A percentile compares a stretch with the other conserved stretches of the same genome.
Evolutionary conservation across 2,113 vertebrate genomes (phyloP).

Genomic region (Cyanoliseus patagonus): DNA sequence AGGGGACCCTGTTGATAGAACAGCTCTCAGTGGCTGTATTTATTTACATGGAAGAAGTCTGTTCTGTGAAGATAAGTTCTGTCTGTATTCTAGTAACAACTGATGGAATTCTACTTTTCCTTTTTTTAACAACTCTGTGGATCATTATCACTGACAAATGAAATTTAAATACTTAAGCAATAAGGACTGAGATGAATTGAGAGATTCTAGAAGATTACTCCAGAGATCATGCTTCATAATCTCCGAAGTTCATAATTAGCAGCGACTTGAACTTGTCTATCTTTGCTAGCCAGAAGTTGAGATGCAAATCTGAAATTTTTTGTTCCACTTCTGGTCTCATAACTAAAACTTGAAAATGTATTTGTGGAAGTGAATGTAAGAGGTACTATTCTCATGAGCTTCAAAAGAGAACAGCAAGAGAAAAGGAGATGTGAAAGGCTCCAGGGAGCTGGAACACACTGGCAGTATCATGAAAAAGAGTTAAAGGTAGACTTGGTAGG

Average conservation of each 20-base stretch:
- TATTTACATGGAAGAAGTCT: not conserved
- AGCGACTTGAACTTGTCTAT: not conserved
- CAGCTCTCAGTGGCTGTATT: not conserved
- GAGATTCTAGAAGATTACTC: not conserved
- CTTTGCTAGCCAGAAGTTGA: not conserved
- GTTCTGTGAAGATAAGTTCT: not conserved
- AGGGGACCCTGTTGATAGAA: not conserved
- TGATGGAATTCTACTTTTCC: not conserved
- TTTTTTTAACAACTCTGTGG: not conserved
- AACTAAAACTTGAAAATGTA: not conserved
- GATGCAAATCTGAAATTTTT: not conserved
- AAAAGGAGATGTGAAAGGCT: not conserved
- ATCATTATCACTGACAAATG: not conserved
- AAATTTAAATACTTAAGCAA: not conserved
- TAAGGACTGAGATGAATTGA: not conserved
- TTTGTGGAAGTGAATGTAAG: not conserved
- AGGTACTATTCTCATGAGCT: rapidly evolving
- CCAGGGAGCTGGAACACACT: not conserved
- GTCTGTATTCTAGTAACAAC: not conserved
- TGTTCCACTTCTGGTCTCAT: rapidly evolving
- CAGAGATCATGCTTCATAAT: not conserved
- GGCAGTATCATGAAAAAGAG: not conserved
- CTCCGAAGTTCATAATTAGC: not conserved
- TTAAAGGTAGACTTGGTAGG: not conserved
- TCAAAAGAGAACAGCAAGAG: not conserved